Evolutionary conservation across 2,888 invertebrate genomes (phyloP).

Genomic region (Epinotia brunnichana): DNA sequence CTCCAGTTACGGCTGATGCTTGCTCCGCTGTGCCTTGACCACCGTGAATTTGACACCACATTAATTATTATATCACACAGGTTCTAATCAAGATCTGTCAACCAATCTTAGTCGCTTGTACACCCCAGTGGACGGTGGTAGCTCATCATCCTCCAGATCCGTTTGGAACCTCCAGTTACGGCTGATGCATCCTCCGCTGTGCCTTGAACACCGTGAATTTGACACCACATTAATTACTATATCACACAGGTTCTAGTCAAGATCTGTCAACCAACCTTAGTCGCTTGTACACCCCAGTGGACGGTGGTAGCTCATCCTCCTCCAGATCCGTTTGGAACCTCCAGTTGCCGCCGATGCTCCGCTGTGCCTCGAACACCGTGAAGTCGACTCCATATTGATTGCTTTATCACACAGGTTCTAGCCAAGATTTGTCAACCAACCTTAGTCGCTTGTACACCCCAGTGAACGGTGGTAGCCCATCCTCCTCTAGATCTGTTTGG

Average conservation of each 20-base stretch:
- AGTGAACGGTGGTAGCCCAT: conserved; percentile 88
- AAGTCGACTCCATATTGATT: conserved; percentile 75
- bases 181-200: conserved; percentile 85
- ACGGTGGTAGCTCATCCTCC: conserved; percentile 86
- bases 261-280: conserved; percentile 42
- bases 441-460: conserved; percentile 89
- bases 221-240: conserved; percentile 62
- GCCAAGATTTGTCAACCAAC: not conserved
- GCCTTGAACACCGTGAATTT: conserved; percentile 88
- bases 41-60: conserved; percentile 81
- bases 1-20: too few species aligned
- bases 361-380: conserved; percentile 87
- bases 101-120: conserved; percentile 83
- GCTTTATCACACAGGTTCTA: too few species aligned
- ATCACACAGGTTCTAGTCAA: too few species aligned
- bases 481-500: conserved; percentile 85
- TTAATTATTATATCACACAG: conserved; percentile 49
- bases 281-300: conserved; percentile 91
- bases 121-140: conserved; percentile 90
- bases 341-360: conserved; percentile 91
- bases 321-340: conserved; percentile 87
- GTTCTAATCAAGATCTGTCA: not conserved
- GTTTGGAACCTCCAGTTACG: conserved; percentile 93
- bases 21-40: conserved; percentile 88
- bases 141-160: conserved; percentile 85